Base-by-base conservation (phyloP, 2,797 vertebrate genomes). In the Jordanella pulchra region DNA sequence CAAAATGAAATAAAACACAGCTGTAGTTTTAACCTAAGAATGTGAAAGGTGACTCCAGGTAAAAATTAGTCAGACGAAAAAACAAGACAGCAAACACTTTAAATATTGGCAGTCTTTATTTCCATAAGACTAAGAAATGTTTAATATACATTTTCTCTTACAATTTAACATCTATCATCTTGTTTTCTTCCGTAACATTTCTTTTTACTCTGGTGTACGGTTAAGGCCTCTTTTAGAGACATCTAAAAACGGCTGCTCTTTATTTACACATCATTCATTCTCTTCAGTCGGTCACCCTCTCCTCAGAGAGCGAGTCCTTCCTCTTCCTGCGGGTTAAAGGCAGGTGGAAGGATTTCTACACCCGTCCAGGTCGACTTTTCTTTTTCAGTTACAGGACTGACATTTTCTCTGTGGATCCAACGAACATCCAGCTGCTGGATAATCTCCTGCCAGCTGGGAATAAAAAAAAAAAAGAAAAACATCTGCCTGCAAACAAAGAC, bases 41-140 rank as follows among this genome's bases (percentile, higher is more conserved):
- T 39, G 4, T 39, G 35, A 39, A 5, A 5, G 9, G 35, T 39
- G 35, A 39, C 5, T 39, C 9, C 50, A 53, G 50, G n/a, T 3
- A 15, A 55, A 6, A 2, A 53, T 9, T n/a, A 35, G 27, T 39
- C 35, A 7, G 14, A 48, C 18, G 48, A 73, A 27, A n/a, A 54
- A 66, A 6, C 44, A 71, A 76, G 64, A 78, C 10, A 44, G 65
- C 76, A 88, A 78, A 80, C 73, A 42, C 6, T 69, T 91, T 94
- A 95, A 95, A 95, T 95, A 95, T 94, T 92, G 93, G 90, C 91
- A 93, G 94, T 95, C 93, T 95, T 95, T 95, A 95, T 95, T 95
- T 94, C 81, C 91, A 92, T 91, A 95, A 95, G 95, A 95, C 94
- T 94, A 92, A 87, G 90, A 94, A 93, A 93, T 89, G 91, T 94